Conservation (phyloP, 2,888 invertebrate genomes). For the Biston betularia region DNA sequence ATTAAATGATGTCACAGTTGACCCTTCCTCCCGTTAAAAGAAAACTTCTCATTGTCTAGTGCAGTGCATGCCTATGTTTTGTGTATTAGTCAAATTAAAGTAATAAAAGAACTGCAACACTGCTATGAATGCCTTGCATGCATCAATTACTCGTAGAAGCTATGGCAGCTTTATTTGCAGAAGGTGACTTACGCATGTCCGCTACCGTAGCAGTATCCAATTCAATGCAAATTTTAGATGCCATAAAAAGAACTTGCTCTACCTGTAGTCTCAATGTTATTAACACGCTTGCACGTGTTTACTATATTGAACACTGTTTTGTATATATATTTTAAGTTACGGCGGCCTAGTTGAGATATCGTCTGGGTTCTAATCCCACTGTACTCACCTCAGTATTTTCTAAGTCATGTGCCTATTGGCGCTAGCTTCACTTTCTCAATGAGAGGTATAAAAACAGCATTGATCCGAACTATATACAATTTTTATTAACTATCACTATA, state of each 20-base stretch:
- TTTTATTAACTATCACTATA: background rate
- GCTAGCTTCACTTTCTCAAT: no score
- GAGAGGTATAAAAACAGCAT: no score
- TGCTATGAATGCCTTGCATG: background rate
- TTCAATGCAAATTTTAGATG: constrained; percentile 44
- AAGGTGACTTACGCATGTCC: constrained; percentile 24
- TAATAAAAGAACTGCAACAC: background rate
- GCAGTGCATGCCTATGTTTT: background rate
- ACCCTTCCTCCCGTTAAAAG: no score
- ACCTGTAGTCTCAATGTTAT: constrained; percentile 23
- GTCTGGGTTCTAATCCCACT: no score
- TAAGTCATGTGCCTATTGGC: background rate
- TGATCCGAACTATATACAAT: no score
- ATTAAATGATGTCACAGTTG: no score
- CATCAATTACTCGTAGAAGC: constrained; percentile 24
- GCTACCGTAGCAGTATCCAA: constrained; percentile 26
- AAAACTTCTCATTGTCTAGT: no score
- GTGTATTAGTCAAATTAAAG: background rate
- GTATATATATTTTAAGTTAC: background rate
- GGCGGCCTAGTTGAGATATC: no score
- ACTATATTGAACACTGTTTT: background rate
- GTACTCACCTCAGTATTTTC: no score
- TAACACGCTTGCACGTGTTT: constrained; percentile 21
- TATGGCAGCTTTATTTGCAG: constrained; percentile 28
- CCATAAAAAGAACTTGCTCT: constrained; percentile 30